Base-by-base conservation (phyloP, 2,113 vertebrate species). In the Acanthochromis polyacanthus region DNA sequence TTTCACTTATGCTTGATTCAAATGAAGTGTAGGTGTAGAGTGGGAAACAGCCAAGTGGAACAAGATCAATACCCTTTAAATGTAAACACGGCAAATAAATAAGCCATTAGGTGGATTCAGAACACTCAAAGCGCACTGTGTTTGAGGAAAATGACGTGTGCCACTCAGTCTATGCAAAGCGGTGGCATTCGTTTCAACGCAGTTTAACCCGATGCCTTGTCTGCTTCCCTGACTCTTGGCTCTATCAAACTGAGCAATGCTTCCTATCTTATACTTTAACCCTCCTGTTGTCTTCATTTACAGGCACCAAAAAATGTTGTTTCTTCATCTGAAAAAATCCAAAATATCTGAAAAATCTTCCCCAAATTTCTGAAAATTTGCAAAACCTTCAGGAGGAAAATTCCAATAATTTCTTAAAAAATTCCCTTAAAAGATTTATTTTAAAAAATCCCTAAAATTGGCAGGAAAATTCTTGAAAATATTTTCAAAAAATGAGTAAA, bases 41-140 rank as follows among this genome's bases (percentile, higher is more conserved):
- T 8, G 22, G 59, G 72, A 65, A 66, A 40, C 72, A 62, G 4
- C 2, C 43, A 55, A 75, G 53, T 61, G 73, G 70, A 72, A 78
- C 59, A 22, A 76, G 84, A 87, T 89, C 88, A 89, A 88, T 91
- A 56, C 53, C 63, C 48, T 81, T 81, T 62, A 30, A 76, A 78
- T 32, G 60, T 82, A 83, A 86, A 84, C 76, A 69, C 36, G 74
- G 10, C 20, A 75, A 75, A 86, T 64, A 69, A 83, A 85, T 65
- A 53, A 60, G 51, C 67, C 9, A 19, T 82, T 17, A 17, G 22
- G 59, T 72, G 51, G 65, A 28, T 79, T 79, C 65, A 65, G 23
- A 69, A 66, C 14, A 17, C 40, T 62, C 55, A 71, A 68, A 81
- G 73, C 57, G 4, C 48, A 52, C 0, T 36, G 46, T 61, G 15